Conservation (phyloP, 2,113 vertebrate species). For the Picathartes gymnocephalus region DNA sequence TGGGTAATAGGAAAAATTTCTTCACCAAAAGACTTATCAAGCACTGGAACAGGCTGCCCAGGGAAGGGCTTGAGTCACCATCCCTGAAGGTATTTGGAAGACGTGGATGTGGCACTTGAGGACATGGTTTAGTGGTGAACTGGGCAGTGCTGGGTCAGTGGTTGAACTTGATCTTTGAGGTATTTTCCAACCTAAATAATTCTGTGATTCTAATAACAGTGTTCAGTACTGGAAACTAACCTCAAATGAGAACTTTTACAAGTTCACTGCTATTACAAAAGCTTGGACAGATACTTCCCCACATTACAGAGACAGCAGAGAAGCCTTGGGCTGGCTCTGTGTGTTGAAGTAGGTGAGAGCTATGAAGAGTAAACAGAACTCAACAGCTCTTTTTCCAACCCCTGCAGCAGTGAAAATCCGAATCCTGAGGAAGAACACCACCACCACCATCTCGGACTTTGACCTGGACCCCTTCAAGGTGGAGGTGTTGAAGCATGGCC, state of each 20-base stretch:
- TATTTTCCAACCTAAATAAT: not conserved
- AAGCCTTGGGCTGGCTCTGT: not conserved
- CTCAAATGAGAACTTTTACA: not conserved
- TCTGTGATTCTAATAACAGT: not conserved
- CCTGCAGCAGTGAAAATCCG: conserved; percentile 79
- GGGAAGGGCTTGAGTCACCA: not conserved
- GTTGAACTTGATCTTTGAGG: not conserved
- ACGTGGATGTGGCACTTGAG: not conserved
- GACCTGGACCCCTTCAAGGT: conserved; percentile 71
- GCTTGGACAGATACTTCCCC: not conserved
- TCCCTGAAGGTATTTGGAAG: not conserved
- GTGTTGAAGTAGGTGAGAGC: not conserved
- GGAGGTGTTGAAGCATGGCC: conserved; percentile 80
- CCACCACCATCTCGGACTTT: conserved; percentile 71
- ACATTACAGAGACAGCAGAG: not conserved
- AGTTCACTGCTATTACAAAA: not conserved
- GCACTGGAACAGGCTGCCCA: not conserved
- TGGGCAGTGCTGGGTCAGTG: not conserved
- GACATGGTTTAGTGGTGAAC: not conserved
- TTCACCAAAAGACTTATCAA: not conserved
- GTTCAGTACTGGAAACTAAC: not conserved
- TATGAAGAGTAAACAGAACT: not conserved
- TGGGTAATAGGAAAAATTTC: not conserved
- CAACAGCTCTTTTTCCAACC: conserved; percentile 11
- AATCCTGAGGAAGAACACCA: conserved; percentile 71